Base-by-base conservation (phyloP, 2,888 invertebrate genomes). In the Neocrepidodera transversa region DNA sequence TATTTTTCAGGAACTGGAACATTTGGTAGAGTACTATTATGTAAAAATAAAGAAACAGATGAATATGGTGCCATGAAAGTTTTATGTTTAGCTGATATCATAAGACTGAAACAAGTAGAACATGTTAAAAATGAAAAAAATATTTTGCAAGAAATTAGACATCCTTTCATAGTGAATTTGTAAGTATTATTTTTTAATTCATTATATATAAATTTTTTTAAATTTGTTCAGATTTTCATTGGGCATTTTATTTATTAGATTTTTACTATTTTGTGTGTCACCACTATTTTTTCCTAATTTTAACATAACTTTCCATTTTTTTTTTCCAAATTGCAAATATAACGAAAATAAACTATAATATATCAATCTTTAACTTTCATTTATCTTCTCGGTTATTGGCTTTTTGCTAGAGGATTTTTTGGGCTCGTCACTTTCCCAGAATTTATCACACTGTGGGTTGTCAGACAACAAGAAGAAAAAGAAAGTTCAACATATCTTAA, bases 61-160 rank as follows among this genome's bases (percentile, higher is more conserved):
- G 87, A 88, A 76, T 94, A 90, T 79, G 87, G 90, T 75, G 98
- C 98, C 42, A 90, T 98, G 86, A 98, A 98, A 83, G 91, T 97
- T 68, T 85, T 98, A 66, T 91, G 93, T 58, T 93, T 97, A 84
- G 87, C 91, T 38, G 95, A 96, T 80, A 93, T 98, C 65, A 93
- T 98, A 74, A 87, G 94, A 75, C 85, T 94, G 71, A 94, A 97
- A 81, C 97, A 97, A 83, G 93, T 96, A 71, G 96, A 96, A 74
- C 98, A 98, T 81, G 97, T 97, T 63, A 93, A 94, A 83, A 97
- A 95, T 80, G 98, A 98, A 82, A 96, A 97, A 80, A 90, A 88
- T 73, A 95, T 98, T 73, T 85, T 98, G 62, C 86, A 90, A 65
- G 91, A 92, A 82, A 90, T 97, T 71, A 86, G 90, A 72, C 97